Conservation (phyloP, 2,888 invertebrate genomes). For the Lagria hirta region DNA sequence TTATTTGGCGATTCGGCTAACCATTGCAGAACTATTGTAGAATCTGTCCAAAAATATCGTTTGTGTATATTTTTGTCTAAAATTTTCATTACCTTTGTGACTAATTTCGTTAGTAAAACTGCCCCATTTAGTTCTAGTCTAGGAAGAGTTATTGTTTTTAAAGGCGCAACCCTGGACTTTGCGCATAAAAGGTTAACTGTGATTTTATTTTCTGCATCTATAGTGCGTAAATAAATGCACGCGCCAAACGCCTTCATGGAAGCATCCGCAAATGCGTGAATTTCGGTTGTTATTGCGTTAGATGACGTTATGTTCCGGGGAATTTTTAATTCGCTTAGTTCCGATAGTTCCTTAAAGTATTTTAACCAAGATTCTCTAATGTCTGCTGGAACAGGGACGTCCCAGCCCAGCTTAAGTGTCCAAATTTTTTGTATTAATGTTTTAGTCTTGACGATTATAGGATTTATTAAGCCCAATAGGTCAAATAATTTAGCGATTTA, state of each 20-base stretch:
- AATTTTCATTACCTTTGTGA: background rate
- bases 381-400: slow-evolving; percentile 1
- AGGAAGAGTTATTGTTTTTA: background rate
- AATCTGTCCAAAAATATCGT: slow-evolving; percentile 1
- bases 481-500: slow-evolving; percentile 3
- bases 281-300: slow-evolving; percentile 5
- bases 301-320: background rate
- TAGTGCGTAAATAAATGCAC: slow-evolving; percentile 24
- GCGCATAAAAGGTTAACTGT: slow-evolving; percentile 25
- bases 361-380: background rate
- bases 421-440: slow-evolving; percentile 15
- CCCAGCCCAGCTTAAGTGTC: slow-evolving; percentile 11
- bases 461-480: slow-evolving; percentile 13
- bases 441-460: slow-evolving; percentile 15
- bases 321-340: background rate
- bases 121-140: background rate
- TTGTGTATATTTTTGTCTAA: background rate
- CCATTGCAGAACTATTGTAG: background rate
- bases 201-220: slow-evolving; percentile 13
- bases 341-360: background rate
- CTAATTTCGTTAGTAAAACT: background rate
- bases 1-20: background rate
- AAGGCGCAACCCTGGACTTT: slow-evolving; percentile 21
- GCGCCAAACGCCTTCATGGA: slow-evolving; percentile 24
- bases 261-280: slow-evolving; percentile 28